A percentile compares a stretch with the other conserved stretches of the same genome.
Evolutionary conservation across 2,888 invertebrate genomes (phyloP).

Genomic region (Eudasyphora cyanicolor): DNA sequence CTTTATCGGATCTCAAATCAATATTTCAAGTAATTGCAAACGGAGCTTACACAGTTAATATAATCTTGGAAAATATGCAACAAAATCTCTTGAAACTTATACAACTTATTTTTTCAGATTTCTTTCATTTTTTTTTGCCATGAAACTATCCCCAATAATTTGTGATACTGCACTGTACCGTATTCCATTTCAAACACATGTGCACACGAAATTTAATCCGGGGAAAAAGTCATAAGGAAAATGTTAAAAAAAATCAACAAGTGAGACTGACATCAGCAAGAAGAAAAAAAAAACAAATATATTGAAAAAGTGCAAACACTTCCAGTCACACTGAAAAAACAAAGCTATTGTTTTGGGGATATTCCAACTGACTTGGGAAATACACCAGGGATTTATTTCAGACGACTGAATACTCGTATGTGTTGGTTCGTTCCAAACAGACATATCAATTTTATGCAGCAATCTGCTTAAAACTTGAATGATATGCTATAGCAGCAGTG

Average conservation of each 20-base stretch:
- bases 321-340: not conserved
- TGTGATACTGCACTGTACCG: not conserved
- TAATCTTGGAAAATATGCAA: too few relatives aligned
- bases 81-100: too few relatives aligned
- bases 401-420: not conserved
- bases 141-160: too few relatives aligned
- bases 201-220: not conserved
- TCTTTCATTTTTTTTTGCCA: too few relatives aligned
- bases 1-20: too few relatives aligned
- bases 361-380: not conserved
- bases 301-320: not conserved
- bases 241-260: constrained; percentile 18
- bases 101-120: too few relatives aligned
- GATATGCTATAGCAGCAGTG: too few relatives aligned
- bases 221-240: not conserved
- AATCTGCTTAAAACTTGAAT: constrained; percentile 17
- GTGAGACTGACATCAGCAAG: too few relatives aligned
- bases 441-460: constrained; percentile 39
- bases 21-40: too few relatives aligned
- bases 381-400: constrained; percentile 1
- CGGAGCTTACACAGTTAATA: too few relatives aligned
- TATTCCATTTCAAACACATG: not conserved
- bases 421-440: too few relatives aligned
- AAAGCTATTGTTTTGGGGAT: not conserved
- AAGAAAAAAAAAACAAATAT: not conserved